These are phyloP conservation scores for Melanotaenia pygmaea DNA, from an alignment of 2,797 vertebrate genomes.

Conservation along the genomic window DNA sequence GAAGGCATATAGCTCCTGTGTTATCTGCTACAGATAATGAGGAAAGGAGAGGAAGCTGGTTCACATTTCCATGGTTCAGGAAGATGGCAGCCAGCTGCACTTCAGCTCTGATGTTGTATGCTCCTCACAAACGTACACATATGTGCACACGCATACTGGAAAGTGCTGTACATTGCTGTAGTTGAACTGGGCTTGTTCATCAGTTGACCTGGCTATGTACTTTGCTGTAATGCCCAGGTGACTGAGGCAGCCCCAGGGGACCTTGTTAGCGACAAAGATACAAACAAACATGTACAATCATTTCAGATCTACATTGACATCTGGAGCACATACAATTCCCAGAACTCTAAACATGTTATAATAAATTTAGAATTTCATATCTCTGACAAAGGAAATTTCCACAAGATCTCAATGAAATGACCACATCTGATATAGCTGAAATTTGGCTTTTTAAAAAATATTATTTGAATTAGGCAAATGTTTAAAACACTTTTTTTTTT, in stretches of 20 bases:
- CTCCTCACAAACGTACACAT: conserved; percentile 17
- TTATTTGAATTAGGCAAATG: conserved; percentile 5
- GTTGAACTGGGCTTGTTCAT: conserved; percentile 68
- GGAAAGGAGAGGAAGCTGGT: conserved; percentile 75
- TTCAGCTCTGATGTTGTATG: conserved; percentile 48
- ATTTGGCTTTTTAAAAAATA: conserved; percentile 3
- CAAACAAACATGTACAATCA: background rate
- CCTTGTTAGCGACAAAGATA: conserved; percentile 69
- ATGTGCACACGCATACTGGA: conserved; percentile 23
- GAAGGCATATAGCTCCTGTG: conserved; percentile 67
- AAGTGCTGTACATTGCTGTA: conserved; percentile 44
- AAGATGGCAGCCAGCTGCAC: conserved; percentile 70
- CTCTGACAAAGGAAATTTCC: conserved; percentile 8
- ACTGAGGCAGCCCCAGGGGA: conserved; percentile 49
- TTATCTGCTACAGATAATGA: conserved; percentile 68
- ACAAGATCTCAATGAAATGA: background rate
- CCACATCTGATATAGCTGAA: background rate
- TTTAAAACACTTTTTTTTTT: background rate
- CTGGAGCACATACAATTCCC: conserved; percentile 16
- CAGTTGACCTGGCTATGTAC: conserved; percentile 61
- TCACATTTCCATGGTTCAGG: conserved; percentile 76
- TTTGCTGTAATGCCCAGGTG: conserved; percentile 62
- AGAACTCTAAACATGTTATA: conserved; percentile 2
- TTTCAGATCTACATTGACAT: conserved; percentile 31
- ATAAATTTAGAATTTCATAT: conserved; percentile 6